Evolutionary conservation across 2,888 invertebrate genomes (phyloP).

Genomic region (Thalpophila matura): DNA sequence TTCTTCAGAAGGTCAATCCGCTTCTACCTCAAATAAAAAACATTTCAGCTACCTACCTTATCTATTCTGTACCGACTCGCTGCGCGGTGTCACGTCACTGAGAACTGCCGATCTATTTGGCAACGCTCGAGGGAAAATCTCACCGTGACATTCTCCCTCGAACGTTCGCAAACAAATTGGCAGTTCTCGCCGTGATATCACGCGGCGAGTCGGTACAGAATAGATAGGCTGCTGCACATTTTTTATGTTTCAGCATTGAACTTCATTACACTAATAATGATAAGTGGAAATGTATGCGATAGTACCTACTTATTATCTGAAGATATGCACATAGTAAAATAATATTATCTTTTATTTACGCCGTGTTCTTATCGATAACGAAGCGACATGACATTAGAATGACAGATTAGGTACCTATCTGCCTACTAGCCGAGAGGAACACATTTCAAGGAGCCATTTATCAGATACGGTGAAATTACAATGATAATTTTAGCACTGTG

Average conservation of each 20-base stretch:
- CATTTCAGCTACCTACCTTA: no score
- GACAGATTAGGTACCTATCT: no score
- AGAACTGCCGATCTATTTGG: no score
- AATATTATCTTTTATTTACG: no score
- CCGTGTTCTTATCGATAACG: constrained; percentile 19
- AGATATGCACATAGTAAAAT: no score
- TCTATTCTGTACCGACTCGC: no score
- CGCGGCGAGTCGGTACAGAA: no score
- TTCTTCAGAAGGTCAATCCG: background rate
- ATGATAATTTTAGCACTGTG: constrained; percentile 32
- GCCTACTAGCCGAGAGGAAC: constrained; percentile 33
- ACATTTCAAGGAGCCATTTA: constrained; percentile 51
- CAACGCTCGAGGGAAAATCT: no score
- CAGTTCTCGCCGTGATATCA: no score
- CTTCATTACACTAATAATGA: constrained; percentile 35
- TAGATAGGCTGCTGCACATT: background rate
- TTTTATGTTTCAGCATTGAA: constrained; percentile 49
- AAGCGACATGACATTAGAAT: constrained; percentile 29
- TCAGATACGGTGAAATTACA: constrained; percentile 50
- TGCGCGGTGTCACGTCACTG: no score
- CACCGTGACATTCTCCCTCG: no score
- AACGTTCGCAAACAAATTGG: no score
- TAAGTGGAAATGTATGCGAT: constrained; percentile 36
- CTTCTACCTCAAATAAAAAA: background rate
- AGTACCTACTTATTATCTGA: constrained; percentile 35